A percentile compares a stretch with the other conserved stretches of the same genome.
phyloP scores from a whole-genome alignment of 2,888 invertebrate species.

The Gasteruption jaculator region DNA sequence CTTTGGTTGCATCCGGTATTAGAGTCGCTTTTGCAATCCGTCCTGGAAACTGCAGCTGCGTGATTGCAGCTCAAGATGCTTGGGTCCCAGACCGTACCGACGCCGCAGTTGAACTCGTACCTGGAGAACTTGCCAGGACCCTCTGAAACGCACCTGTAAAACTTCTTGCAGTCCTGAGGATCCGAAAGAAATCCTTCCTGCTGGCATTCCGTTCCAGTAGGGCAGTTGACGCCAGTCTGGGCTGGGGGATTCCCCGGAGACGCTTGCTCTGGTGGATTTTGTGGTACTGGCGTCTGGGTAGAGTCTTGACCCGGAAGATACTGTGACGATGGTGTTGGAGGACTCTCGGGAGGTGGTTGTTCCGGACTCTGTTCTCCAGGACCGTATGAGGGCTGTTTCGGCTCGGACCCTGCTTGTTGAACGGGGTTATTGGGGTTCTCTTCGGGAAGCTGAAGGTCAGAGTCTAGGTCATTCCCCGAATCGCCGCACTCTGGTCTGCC shows the following conservation, averaged over 20 bases:
- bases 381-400: slow-evolving; percentile 2
- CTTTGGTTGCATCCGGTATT: too few species aligned
- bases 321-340: background rate
- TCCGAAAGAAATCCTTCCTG: slow-evolving; percentile 52
- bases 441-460: slow-evolving; percentile 17
- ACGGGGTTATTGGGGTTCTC: slow-evolving; percentile 1
- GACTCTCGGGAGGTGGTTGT: too few species aligned
- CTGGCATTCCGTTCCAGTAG: slow-evolving; percentile 35
- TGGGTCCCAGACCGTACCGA: slow-evolving; percentile 60
- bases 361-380: too few species aligned
- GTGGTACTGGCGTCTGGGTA: too few species aligned
- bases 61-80: slow-evolving; percentile 58
- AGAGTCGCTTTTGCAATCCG: too few species aligned
- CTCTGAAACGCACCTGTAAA: slow-evolving; percentile 50
- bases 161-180: slow-evolving; percentile 46
- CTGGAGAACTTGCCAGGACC: slow-evolving; percentile 49
- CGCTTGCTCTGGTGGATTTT: too few species aligned
- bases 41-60: slow-evolving; percentile 45
- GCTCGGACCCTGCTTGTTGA: slow-evolving; percentile 1
- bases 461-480: slow-evolving; percentile 54
- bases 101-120: slow-evolving; percentile 56
- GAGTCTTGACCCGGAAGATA: too few species aligned
- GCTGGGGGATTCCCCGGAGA: too few species aligned
- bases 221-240: too few species aligned
- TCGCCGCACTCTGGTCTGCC: slow-evolving; percentile 66